Conservation (phyloP, 2,888 invertebrate species). For the Tridacna crocea region DNA sequence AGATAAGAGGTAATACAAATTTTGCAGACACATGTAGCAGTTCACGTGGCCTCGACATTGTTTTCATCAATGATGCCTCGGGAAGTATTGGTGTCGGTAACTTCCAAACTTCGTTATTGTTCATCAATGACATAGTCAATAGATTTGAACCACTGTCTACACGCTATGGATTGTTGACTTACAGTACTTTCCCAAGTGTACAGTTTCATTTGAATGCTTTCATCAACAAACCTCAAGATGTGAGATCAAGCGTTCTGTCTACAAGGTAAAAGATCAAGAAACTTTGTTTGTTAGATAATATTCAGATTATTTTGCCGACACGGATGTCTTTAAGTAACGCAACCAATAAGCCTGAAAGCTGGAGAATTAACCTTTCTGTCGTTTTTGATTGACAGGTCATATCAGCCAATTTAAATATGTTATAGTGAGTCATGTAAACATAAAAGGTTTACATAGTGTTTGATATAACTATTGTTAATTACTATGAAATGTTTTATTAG, state of each 20-base stretch:
- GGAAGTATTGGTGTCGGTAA: background rate
- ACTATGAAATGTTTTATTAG: too few relatives aligned
- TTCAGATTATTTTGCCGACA: background rate
- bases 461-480: too few relatives aligned
- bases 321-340: too few relatives aligned
- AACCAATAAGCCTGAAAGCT: too few relatives aligned
- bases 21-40: background rate
- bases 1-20: background rate
- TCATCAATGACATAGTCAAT: constrained; percentile 4
- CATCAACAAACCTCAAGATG: background rate
- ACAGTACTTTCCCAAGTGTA: background rate
- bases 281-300: background rate
- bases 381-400: too few relatives aligned
- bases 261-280: background rate
- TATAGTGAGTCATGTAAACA: too few relatives aligned
- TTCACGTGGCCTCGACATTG: background rate
- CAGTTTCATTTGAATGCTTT: background rate
- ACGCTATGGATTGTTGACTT: background rate
- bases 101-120: background rate
- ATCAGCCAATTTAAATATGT: too few relatives aligned
- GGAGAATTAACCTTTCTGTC: too few relatives aligned
- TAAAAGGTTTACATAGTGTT: too few relatives aligned
- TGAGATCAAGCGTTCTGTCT: background rate
- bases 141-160: background rate
- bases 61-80: constrained; percentile 9